Percentiles rank a stretch among this genome's conserved stretches.
These are phyloP conservation scores for Philypnodon macrostomus DNA, from an alignment of 2,797 vertebrate species.

Conservation along the genomic window DNA sequence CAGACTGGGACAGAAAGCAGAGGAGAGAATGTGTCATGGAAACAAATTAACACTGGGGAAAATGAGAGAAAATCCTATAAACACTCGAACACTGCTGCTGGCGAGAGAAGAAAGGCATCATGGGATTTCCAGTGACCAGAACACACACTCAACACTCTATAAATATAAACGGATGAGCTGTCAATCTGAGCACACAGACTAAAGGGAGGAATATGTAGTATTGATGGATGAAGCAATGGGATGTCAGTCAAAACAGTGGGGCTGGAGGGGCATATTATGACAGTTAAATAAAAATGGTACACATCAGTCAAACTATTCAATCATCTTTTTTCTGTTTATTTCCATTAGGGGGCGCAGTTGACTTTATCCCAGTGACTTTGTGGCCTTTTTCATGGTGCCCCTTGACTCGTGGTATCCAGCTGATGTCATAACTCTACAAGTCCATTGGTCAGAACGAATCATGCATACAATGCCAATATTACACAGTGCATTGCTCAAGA, in stretches of 20 bases:
- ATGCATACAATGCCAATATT: too few relatives aligned
- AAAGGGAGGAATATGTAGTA: not conserved
- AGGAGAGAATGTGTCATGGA: slow-evolving; percentile 78
- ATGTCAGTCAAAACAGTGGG: slow-evolving; percentile 8
- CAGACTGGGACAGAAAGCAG: slow-evolving; percentile 53
- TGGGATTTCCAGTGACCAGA: slow-evolving; percentile 67
- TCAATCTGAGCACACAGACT: slow-evolving; percentile 50
- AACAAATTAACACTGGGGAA: slow-evolving; percentile 77
- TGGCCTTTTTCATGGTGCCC: too few relatives aligned
- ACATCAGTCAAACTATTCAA: too few relatives aligned
- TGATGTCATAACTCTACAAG: too few relatives aligned
- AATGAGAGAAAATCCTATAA: slow-evolving; percentile 76
- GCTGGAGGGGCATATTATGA: too few relatives aligned
- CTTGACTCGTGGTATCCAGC: too few relatives aligned
- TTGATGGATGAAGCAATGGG: slow-evolving; percentile 6
- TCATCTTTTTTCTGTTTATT: too few relatives aligned
- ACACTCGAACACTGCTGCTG: slow-evolving; percentile 75
- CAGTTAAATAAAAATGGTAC: too few relatives aligned
- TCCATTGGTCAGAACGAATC: too few relatives aligned
- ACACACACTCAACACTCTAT: slow-evolving; percentile 54
- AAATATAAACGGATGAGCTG: slow-evolving; percentile 52
- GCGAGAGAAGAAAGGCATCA: slow-evolving; percentile 65
- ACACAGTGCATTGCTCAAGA: too few relatives aligned
- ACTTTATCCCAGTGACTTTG: too few relatives aligned
- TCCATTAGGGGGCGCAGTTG: too few relatives aligned